Conservation (phyloP, 2,797 vertebrate genomes). For the Sparus aurata region DNA sequence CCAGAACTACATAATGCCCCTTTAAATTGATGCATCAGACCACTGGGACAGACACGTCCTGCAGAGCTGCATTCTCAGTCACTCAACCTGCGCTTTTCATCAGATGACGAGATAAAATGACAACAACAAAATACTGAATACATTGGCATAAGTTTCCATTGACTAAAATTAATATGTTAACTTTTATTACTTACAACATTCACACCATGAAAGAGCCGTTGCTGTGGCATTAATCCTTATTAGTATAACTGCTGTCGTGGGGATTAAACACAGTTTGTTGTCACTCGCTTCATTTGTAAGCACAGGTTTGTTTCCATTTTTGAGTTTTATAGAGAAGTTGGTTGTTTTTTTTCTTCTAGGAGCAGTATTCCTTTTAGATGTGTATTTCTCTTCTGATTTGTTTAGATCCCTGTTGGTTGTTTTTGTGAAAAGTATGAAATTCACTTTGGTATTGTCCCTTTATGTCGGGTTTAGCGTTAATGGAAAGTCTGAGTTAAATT, state of each 20-base stretch:
- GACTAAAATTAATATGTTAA: background rate
- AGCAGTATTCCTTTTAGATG: background rate
- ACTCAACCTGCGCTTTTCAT: too few relatives aligned
- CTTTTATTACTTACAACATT: too few relatives aligned
- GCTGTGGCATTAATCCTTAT: background rate
- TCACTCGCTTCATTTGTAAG: background rate
- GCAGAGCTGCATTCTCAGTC: too few relatives aligned
- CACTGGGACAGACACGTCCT: too few relatives aligned
- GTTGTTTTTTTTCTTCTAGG: background rate
- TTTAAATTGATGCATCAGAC: too few relatives aligned
- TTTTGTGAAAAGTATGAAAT: conserved; percentile 15
- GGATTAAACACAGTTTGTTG: background rate
- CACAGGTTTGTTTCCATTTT: background rate
- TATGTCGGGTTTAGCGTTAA: conserved; percentile 12
- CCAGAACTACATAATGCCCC: too few relatives aligned
- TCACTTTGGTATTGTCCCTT: conserved; percentile 8
- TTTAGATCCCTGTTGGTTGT: background rate
- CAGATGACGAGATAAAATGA: too few relatives aligned
- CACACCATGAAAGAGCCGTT: too few relatives aligned
- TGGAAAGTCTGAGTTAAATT: conserved; percentile 9
- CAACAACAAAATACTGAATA: too few relatives aligned
- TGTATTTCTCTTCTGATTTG: background rate
- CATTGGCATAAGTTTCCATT: background rate
- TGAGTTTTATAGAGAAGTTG: background rate
- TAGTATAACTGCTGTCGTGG: background rate